Conservation (phyloP, 2,888 invertebrate species). For the Luffia ferchaultella region DNA sequence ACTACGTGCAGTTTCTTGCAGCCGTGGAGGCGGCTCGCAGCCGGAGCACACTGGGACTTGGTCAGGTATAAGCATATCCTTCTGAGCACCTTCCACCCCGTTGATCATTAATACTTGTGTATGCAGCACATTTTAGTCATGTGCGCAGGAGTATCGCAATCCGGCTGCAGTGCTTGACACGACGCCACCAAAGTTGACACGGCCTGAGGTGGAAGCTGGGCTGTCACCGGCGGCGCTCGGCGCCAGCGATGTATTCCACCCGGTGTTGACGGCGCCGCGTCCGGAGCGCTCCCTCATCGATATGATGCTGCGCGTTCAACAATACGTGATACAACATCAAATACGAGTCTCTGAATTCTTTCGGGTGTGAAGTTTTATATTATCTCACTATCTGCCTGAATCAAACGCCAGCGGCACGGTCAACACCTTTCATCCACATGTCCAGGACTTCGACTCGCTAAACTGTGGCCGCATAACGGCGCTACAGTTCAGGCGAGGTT, state of each 20-base stretch:
- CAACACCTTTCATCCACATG: constrained; percentile 3
- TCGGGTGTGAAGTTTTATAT: constrained; percentile 47
- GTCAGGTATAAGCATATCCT: constrained; percentile 50
- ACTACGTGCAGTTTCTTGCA: constrained; percentile 78
- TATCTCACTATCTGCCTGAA: not conserved
- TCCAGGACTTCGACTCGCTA: constrained; percentile 73
- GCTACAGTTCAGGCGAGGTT: constrained; percentile 75
- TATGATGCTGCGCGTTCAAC: constrained; percentile 71
- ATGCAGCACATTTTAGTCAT: not conserved
- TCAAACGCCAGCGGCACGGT: not conserved
- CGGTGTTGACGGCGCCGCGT: constrained; percentile 58
- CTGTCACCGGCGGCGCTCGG: constrained; percentile 41
- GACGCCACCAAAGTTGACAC: constrained; percentile 71
- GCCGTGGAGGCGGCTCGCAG: constrained; percentile 72
- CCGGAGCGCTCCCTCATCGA: constrained; percentile 53
- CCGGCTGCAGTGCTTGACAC: constrained; percentile 73
- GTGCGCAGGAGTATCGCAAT: constrained; percentile 39
- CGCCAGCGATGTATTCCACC: constrained; percentile 66
- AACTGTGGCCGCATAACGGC: constrained; percentile 73
- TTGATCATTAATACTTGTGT: not conserved
- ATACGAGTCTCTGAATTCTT: constrained; percentile 75
- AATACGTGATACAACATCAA: constrained; percentile 70
- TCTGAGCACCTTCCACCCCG: not conserved
- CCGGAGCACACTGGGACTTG: constrained; percentile 56
- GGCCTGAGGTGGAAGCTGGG: constrained; percentile 71